Evolutionary conservation across 1,140 invertebrate species (phyloP).

Genomic region (Heliconius congener): DNA sequence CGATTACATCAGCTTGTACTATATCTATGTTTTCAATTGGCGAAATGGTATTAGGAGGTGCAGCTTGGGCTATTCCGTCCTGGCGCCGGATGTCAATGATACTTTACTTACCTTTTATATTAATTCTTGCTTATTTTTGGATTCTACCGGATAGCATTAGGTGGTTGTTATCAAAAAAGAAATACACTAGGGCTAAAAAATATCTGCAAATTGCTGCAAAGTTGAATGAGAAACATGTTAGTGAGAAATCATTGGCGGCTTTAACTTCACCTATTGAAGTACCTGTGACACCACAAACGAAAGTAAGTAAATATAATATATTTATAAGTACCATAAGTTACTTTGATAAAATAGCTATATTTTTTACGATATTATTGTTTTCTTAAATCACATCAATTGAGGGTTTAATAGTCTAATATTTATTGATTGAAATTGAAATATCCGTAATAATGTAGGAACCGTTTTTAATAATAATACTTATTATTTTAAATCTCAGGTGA

Average conservation of each 20-base stretch:
- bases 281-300: not conserved
- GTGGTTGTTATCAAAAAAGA: slow-evolving; percentile 12
- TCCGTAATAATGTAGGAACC: not conserved
- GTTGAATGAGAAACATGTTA: not conserved
- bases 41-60: slow-evolving; percentile 1
- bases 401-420: not conserved
- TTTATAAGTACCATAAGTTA: too few species aligned
- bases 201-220: not conserved
- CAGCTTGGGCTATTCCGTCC: slow-evolving; percentile 1
- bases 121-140: not conserved
- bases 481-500: not conserved
- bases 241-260: not conserved
- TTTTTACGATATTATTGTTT: too few species aligned
- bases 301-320: not conserved
- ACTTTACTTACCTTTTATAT: slow-evolving; percentile 2
- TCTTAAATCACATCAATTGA: not conserved
- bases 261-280: not conserved
- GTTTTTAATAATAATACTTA: not conserved
- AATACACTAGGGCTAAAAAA: not conserved
- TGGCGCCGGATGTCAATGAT: slow-evolving; percentile 8
- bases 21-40: slow-evolving; percentile 8
- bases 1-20: not conserved
- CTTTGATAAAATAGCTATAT: too few species aligned
- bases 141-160: slow-evolving; percentile 7
- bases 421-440: too few species aligned